Conservation (phyloP, 2,888 invertebrate species). For the Atethmia centrago region DNA sequence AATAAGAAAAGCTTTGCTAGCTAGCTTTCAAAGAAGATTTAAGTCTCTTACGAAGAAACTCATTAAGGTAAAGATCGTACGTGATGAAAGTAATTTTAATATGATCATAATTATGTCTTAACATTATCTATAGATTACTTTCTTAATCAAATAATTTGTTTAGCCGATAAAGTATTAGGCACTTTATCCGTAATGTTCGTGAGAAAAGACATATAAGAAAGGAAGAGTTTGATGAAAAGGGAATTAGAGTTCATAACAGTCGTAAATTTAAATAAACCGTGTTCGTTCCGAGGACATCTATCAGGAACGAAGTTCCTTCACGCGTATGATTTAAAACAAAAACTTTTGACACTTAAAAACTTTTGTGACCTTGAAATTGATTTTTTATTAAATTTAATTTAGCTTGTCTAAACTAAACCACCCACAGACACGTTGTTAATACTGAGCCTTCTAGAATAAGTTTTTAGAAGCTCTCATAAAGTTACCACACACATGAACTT, state of each 20-base stretch:
- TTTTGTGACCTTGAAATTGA: no score
- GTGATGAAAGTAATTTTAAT: not conserved
- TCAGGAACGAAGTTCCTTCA: no score
- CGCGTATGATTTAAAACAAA: no score
- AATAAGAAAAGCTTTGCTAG: not conserved
- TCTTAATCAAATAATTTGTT: not conserved
- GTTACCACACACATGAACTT: no score
- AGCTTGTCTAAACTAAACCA: no score
- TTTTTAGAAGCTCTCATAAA: no score
- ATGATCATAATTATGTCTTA: not conserved
- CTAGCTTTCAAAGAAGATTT: constrained; percentile 5
- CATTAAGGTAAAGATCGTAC: not conserved
- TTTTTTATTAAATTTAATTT: no score
- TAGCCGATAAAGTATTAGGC: not conserved
- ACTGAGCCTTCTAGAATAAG: no score
- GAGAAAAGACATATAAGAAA: not conserved
- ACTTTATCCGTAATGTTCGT: not conserved
- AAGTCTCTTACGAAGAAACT: not conserved
- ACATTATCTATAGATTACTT: not conserved
- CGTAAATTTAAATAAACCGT: not conserved
- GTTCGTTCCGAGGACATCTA: no score
- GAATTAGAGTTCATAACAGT: not conserved
- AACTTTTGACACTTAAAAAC: no score
- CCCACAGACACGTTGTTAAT: no score
- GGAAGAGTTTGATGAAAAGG: not conserved